Percentiles rank a stretch among this genome's conserved stretches.
Conservation (phyloP, 2,113 vertebrate species). For the Brachirus orientalis region DNA sequence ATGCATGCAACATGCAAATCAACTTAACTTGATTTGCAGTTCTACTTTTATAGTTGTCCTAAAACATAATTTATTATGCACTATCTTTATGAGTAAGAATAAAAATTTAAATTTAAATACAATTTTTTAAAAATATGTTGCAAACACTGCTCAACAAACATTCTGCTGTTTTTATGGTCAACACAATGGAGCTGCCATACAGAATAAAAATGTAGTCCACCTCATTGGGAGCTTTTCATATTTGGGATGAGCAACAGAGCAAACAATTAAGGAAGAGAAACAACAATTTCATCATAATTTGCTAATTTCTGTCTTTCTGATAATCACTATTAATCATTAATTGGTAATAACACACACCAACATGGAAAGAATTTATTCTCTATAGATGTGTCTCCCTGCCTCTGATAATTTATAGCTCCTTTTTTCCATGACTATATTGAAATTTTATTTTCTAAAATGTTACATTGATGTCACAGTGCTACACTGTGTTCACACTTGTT, state of each 20-base stretch:
- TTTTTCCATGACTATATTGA: too few relatives aligned
- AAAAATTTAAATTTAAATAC: slow-evolving; percentile 15
- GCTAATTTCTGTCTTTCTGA: neutral
- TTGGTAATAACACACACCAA: neutral
- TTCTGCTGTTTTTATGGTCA: slow-evolving; percentile 15
- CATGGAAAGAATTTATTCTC: neutral
- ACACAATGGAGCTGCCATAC: slow-evolving; percentile 42
- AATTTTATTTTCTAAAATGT: slow-evolving; percentile 17
- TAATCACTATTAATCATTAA: neutral
- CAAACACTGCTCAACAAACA: neutral
- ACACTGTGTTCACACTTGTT: slow-evolving; percentile 10
- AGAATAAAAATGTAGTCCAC: slow-evolving; percentile 41
- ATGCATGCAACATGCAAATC: too few relatives aligned
- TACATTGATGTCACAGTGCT: slow-evolving; percentile 7
- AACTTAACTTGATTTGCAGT: slow-evolving; percentile 1
- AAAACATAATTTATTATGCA: neutral
- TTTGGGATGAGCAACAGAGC: slow-evolving; percentile 31
- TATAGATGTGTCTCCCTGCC: neutral
- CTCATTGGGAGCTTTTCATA: slow-evolving; percentile 46
- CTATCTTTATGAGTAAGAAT: neutral
- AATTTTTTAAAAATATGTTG: too few relatives aligned
- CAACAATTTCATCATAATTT: neutral
- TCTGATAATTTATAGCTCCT: too few relatives aligned
- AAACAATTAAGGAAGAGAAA: neutral
- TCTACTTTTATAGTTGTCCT: neutral